Evolutionary conservation across 1,140 invertebrate genomes (phyloP).

Genomic region (Maniola jurtina): DNA sequence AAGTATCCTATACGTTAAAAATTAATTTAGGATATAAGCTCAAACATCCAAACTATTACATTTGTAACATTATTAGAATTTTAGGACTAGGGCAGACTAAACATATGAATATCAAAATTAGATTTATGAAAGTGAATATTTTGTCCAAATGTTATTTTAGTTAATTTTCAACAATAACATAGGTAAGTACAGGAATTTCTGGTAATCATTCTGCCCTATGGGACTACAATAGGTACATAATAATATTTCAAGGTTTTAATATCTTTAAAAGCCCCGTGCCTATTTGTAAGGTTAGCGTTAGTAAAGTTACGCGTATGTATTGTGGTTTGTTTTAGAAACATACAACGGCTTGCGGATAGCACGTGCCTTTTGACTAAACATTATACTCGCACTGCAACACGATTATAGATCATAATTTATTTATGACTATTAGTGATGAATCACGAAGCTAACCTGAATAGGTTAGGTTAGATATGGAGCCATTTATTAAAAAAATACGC

Average conservation of each 20-base stretch:
- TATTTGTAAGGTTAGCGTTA: neutral
- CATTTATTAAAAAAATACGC: too few species aligned
- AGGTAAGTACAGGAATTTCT: neutral
- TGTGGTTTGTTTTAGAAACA: slow-evolving; percentile 64
- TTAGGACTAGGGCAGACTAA: too few species aligned
- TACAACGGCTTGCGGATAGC: slow-evolving; percentile 48
- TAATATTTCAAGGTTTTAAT: neutral
- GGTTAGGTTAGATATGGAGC: neutral
- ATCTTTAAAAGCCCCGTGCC: neutral
- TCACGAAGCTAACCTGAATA: slow-evolving; percentile 14
- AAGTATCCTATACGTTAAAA: too few species aligned
- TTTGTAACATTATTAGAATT: too few species aligned
- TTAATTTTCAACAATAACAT: neutral
- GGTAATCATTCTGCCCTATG: too few species aligned
- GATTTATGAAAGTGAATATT: neutral
- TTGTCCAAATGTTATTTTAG: neutral
- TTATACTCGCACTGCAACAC: neutral
- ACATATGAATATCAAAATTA: too few species aligned
- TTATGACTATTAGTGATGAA: slow-evolving; percentile 18
- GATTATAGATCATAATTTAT: slow-evolving; percentile 4
- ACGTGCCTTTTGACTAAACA: slow-evolving; percentile 55
- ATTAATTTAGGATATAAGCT: too few species aligned
- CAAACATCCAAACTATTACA: too few species aligned
- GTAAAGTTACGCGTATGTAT: neutral
- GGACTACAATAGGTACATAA: too few species aligned